Percentiles rank a stretch among this genome's conserved stretches.
These are phyloP conservation scores for Crocodylus rhombifer DNA, from an alignment of 2,797 vertebrate species.

Conservation along the genomic window DNA sequence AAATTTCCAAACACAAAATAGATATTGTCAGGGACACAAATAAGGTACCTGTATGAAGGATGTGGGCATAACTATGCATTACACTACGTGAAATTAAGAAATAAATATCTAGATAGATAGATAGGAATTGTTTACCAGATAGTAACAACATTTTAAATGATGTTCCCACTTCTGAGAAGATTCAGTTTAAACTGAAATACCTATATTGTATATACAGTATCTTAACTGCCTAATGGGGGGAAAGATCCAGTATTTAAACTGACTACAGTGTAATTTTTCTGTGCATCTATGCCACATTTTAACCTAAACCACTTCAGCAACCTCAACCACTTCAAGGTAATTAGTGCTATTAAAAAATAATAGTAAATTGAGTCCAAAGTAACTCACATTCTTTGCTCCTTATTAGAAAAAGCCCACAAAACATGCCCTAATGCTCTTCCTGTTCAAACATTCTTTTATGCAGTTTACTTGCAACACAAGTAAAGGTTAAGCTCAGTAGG, in stretches of 20 bases:
- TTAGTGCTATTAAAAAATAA: slow-evolving; percentile 1
- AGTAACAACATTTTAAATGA: not conserved
- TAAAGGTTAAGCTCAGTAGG: slow-evolving; percentile 48
- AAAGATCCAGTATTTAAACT: not conserved
- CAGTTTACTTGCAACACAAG: slow-evolving; percentile 14
- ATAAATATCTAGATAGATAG: not conserved
- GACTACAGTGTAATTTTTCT: not conserved
- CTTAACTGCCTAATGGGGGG: not conserved
- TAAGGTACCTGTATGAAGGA: not conserved
- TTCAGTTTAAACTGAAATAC: not conserved
- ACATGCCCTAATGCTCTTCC: not conserved
- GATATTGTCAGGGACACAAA: not conserved
- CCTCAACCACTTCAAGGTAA: not conserved
- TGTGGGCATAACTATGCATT: not conserved
- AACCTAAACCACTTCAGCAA: slow-evolving; percentile 9
- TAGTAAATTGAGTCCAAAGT: not conserved
- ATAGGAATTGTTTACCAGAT: not conserved
- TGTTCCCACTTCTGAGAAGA: not conserved
- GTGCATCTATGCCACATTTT: slow-evolving; percentile 8
- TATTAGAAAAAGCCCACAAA: not conserved
- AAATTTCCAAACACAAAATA: not conserved
- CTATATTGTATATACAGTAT: not conserved
- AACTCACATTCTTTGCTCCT: not conserved
- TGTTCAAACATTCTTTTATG: slow-evolving; percentile 25
- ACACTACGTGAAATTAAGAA: not conserved